Conservation (phyloP, 2,888 invertebrate species). For the Leucania comma region DNA sequence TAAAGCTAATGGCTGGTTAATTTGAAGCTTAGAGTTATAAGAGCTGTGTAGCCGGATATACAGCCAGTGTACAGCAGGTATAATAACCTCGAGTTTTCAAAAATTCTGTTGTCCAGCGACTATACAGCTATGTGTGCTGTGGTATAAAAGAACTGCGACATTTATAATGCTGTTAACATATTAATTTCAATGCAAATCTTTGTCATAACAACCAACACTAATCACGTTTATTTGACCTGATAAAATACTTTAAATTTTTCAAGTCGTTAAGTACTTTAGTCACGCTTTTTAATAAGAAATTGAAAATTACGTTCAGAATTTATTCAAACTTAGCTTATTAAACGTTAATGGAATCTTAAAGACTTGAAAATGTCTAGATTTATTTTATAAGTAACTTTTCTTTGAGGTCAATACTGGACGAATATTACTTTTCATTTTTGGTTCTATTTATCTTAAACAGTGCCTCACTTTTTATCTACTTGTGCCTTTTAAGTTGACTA, state of each 20-base stretch:
- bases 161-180: slow-evolving; percentile 9
- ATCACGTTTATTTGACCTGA: slow-evolving; percentile 32
- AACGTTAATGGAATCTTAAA: slow-evolving; percentile 26
- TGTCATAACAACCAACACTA: slow-evolving; percentile 21
- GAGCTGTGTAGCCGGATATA: too few relatives aligned
- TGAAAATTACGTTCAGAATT: slow-evolving; percentile 11
- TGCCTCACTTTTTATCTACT: too few relatives aligned
- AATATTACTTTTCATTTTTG: too few relatives aligned
- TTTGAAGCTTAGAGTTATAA: too few relatives aligned
- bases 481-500: too few relatives aligned
- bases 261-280: slow-evolving; percentile 14
- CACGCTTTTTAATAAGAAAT: slow-evolving; percentile 23
- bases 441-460: too few relatives aligned
- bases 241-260: slow-evolving; percentile 23
- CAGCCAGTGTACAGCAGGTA: too few relatives aligned
- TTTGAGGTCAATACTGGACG: not conserved
- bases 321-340: slow-evolving; percentile 11
- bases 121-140: too few relatives aligned
- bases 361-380: slow-evolving; percentile 3
- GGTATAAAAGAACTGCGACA: not conserved
- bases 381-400: slow-evolving; percentile 3
- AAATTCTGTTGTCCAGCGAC: too few relatives aligned
- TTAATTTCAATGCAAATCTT: slow-evolving; percentile 37
- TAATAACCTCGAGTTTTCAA: too few relatives aligned
- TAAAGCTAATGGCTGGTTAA: too few relatives aligned